Base-by-base conservation (phyloP, 2,113 vertebrate genomes). In the Callipepla squamata region DNA sequence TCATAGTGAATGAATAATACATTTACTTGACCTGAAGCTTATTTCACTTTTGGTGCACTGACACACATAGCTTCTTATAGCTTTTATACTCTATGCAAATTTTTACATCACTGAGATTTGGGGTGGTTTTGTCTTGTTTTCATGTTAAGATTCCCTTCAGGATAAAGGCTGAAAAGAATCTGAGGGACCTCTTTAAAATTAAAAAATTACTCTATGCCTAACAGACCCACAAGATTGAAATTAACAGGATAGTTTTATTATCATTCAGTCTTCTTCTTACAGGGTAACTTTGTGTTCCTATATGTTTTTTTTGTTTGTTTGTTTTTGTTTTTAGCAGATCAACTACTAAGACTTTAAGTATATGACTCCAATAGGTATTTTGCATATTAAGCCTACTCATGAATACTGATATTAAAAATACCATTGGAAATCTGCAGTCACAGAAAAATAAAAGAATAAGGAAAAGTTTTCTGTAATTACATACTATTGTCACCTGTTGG, bases 1-100 rank as follows among this genome's bases (percentile, higher is more conserved):
- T 78, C 69, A 55, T 47, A 61, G 50, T n/a, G 28, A 92, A 88
- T 92, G 40, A 90, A 72, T 93, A 79, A 93, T 89, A 26, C 18
- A 92, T 91, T 87, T 87, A 81, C 26, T 95, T 90, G 80, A 92
- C 50, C 79, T 72, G 82, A 78, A 82, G 51, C 28, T 83, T 79
- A 81, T 82, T 53, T 66, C 40, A 44, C 28, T 72, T 51, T 59
- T 59, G 47, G 11, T 72, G 62, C 21, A 72, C n/a, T 79, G 25
- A 57, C 48, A 36, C 6, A 15, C 25, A 51, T 19, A 68, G 30
- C 26, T 92, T 69, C 57, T 91, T 70, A 6, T 70, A 32, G 15
- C 13, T 72, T 86, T 94, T 78, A 45, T 51, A 22, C 11, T 48
- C 38, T 70, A 16, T 3, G 4, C 32, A 63, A 62, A 36, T 85